phyloP scores from a whole-genome alignment of 2,113 vertebrate species.

The Haplochromis vanheusdeni region DNA sequence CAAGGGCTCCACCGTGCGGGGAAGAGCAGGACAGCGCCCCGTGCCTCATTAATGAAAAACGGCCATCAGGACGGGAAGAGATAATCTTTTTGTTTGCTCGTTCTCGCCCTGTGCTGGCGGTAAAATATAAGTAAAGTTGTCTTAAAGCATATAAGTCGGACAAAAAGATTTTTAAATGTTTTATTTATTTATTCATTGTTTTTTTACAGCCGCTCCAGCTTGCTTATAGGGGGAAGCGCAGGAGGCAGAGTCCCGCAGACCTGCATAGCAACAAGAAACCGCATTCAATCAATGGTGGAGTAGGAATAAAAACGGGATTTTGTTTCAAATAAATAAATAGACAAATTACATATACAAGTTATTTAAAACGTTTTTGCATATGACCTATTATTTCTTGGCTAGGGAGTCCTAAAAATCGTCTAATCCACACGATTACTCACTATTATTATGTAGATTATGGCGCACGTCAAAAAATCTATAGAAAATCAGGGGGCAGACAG shows the following conservation, averaged over 20 bases:
- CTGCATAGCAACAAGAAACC: conserved; percentile 74
- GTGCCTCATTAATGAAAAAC: not conserved
- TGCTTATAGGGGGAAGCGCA: not conserved
- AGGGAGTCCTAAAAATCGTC: not conserved
- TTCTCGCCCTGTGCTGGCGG: not conserved
- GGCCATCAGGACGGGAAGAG: not conserved
- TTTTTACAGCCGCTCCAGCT: not conserved
- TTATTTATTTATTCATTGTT: not conserved
- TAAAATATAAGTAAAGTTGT: not conserved
- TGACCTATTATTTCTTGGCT: not conserved
- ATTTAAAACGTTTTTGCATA: not conserved
- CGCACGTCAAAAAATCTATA: not conserved
- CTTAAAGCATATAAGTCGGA: not conserved
- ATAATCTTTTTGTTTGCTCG: not conserved
- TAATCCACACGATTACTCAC: not conserved
- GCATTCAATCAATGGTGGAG: conserved; percentile 56
- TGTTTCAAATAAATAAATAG: not conserved
- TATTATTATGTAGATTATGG: not conserved
- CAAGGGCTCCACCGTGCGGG: conserved; percentile 43
- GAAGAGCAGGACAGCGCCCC: not conserved
- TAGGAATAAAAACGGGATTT: not conserved
- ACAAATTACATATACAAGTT: not conserved
- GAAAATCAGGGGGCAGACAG: not conserved
- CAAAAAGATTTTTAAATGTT: not conserved
- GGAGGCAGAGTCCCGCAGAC: conserved; percentile 40